phyloP scores from a whole-genome alignment of 1,140 invertebrate species.

The Psix sp. region DNA sequence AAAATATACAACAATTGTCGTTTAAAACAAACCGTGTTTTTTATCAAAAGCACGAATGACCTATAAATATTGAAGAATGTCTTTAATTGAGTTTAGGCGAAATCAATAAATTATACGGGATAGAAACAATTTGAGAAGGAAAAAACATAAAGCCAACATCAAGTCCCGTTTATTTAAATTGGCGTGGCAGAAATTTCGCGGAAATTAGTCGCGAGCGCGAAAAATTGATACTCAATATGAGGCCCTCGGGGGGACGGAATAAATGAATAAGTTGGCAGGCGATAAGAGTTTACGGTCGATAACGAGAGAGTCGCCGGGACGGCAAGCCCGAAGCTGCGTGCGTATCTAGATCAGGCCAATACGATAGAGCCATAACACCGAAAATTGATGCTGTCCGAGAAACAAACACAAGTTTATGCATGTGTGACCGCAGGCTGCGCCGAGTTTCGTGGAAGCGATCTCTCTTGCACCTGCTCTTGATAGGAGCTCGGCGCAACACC shows the following conservation, averaged over 20 bases:
- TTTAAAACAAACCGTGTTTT: no score
- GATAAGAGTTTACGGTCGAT: slow-evolving; percentile 49
- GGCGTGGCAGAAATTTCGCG: slow-evolving; percentile 7
- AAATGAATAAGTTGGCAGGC: slow-evolving; percentile 33
- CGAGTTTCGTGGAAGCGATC: slow-evolving; percentile 70
- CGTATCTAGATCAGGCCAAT: slow-evolving; percentile 47
- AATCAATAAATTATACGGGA: no score
- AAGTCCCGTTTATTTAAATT: slow-evolving; percentile 3
- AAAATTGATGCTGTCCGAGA: slow-evolving; percentile 69
- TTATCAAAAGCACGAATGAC: no score
- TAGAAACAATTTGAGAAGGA: no score
- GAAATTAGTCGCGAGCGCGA: slow-evolving; percentile 11
- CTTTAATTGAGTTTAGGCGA: no score
- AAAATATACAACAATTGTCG: no score
- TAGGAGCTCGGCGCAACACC: slow-evolving; percentile 32
- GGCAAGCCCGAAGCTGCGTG: slow-evolving; percentile 24
- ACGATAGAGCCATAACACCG: slow-evolving; percentile 70
- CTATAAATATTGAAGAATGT: no score
- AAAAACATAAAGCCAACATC: no score
- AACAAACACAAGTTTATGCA: slow-evolving; percentile 66
- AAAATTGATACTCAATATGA: slow-evolving; percentile 21
- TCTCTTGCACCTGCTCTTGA: slow-evolving; percentile 69
- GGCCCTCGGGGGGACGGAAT: slow-evolving; percentile 32
- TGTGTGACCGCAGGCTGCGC: slow-evolving; percentile 66
- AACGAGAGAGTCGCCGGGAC: slow-evolving; percentile 27